phyloP scores from a whole-genome alignment of 2,113 vertebrate genomes.

The Caranx ignobilis region DNA sequence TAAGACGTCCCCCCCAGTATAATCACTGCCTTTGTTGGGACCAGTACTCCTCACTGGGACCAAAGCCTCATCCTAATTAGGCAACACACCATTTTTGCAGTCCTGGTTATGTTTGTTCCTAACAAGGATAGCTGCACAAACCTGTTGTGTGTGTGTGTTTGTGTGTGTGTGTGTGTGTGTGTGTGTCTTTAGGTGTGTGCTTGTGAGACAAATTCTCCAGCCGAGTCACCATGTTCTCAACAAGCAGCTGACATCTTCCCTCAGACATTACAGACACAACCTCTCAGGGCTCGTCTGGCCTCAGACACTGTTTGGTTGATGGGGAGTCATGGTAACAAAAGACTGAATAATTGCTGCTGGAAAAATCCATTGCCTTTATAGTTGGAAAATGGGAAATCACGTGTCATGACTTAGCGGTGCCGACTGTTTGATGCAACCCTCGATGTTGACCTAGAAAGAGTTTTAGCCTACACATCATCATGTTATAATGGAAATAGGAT shows the following conservation, averaged over 20 bases:
- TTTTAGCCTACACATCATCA: neutral
- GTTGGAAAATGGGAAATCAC: neutral
- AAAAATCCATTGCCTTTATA: slow-evolving; percentile 17
- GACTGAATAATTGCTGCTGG: slow-evolving; percentile 25
- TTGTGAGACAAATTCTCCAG: slow-evolving; percentile 18
- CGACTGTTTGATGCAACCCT: neutral
- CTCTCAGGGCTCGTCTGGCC: slow-evolving; percentile 29
- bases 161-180: neutral
- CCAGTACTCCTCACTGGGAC: too few relatives aligned
- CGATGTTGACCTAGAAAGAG: slow-evolving; percentile 2
- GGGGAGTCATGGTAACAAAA: slow-evolving; percentile 51
- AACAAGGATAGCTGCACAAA: too few relatives aligned
- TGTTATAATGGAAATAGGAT: slow-evolving; percentile 5
- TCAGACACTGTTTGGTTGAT: slow-evolving; percentile 51
- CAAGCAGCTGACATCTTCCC: slow-evolving; percentile 42
- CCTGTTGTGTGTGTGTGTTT: neutral
- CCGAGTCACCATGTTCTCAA: slow-evolving; percentile 28
- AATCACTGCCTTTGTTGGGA: too few relatives aligned
- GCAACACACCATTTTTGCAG: too few relatives aligned
- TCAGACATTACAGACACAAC: slow-evolving; percentile 7
- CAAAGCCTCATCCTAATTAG: too few relatives aligned
- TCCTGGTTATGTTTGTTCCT: too few relatives aligned
- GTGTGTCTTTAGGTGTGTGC: neutral
- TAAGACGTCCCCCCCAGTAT: too few relatives aligned
- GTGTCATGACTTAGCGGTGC: slow-evolving; percentile 6